Percentiles rank a stretch among this genome's conserved stretches.
Conservation (phyloP, 2,797 vertebrate species). For the Chelon labrosus region DNA sequence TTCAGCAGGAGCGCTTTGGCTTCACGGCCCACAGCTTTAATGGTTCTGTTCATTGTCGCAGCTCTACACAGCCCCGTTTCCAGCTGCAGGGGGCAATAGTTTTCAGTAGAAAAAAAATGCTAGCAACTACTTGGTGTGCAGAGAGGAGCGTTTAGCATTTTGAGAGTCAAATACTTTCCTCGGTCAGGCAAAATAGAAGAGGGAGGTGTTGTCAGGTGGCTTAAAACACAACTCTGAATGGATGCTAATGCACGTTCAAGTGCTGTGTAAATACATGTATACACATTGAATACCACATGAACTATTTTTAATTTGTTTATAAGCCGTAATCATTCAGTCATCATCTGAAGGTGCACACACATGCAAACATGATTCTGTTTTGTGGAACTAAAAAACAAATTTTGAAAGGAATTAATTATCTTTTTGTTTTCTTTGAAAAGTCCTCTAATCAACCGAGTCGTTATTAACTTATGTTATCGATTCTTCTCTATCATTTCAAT, state of each 20-base stretch:
- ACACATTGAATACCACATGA: no score
- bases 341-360: not conserved
- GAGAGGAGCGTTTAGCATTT: not conserved
- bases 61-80: not conserved
- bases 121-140: not conserved
- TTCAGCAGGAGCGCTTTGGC: not conserved
- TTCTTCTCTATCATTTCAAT: not conserved
- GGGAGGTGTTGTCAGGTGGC: no score
- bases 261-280: not conserved
- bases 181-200: not conserved
- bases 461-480: not conserved
- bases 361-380: not conserved
- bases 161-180: not conserved
- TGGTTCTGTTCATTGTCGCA: not conserved
- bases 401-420: no score
- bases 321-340: not conserved
- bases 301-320: not conserved
- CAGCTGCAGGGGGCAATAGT: conserved; percentile 5
- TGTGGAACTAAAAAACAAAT: no score
- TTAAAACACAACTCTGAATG: not conserved
- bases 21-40: not conserved
- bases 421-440: not conserved
- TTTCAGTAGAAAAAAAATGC: not conserved
- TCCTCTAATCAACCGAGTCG: not conserved
- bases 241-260: not conserved